Evolutionary conservation across 2,113 vertebrate species (phyloP).

Genomic region (Cyanoliseus patagonus): DNA sequence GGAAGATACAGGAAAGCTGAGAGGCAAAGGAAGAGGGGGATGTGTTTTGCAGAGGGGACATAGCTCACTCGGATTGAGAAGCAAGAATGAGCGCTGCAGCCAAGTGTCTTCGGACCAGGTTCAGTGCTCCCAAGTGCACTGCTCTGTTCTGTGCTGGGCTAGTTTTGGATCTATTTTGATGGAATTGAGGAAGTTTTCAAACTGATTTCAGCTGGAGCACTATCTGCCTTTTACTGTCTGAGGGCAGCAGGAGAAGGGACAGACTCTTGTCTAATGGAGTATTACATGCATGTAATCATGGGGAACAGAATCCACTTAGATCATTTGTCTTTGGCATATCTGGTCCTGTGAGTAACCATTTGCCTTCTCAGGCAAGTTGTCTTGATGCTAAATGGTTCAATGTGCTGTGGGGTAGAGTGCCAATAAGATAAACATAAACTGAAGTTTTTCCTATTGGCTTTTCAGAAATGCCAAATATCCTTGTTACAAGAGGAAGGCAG

Average conservation of each 20-base stretch:
- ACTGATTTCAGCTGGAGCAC: background rate
- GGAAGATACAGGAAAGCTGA: background rate
- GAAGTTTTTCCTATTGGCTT: background rate
- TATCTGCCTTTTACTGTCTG: background rate
- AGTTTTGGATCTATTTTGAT: background rate
- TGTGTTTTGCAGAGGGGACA: background rate
- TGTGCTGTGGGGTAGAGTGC: background rate
- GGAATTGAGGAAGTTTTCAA: background rate
- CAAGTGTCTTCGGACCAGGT: background rate
- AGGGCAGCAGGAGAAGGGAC: background rate
- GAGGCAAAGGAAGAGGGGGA: background rate
- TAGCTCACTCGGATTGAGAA: background rate
- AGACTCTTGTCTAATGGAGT: background rate
- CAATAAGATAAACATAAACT: background rate
- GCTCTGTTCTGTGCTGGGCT: background rate
- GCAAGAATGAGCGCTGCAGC: background rate
- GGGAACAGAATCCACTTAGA: background rate
- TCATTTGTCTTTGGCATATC: background rate
- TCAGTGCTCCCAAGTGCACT: background rate
- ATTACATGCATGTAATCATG: background rate
- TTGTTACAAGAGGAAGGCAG: conserved; percentile 56
- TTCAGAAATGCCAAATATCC: conserved; percentile 30
- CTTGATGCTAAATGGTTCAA: background rate
- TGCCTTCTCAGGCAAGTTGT: background rate
- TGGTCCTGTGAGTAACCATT: background rate